Conservation (phyloP, 2,797 vertebrate genomes). For the Acrossocheilus fasciatus region DNA sequence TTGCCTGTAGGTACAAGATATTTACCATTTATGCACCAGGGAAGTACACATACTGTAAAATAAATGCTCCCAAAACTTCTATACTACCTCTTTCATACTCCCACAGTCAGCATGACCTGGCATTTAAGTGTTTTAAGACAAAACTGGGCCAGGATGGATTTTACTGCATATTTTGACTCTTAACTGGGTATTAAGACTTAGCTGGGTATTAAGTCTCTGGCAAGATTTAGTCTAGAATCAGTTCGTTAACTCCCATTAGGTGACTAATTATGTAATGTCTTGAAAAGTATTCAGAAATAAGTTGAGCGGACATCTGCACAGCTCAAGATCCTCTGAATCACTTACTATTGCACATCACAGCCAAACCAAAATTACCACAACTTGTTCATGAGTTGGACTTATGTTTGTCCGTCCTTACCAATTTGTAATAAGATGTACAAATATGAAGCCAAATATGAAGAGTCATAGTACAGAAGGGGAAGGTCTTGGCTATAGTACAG, state of each 20-base stretch:
- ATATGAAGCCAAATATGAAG: not conserved
- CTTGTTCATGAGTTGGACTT: constrained; percentile 1
- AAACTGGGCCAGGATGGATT: constrained; percentile 41
- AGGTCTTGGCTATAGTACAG: not conserved
- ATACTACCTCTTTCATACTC: constrained; percentile 29
- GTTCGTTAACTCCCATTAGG: constrained; percentile 37
- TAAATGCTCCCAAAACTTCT: not conserved
- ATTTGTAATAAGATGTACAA: not conserved
- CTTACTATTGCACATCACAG: constrained; percentile 21
- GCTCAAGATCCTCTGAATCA: constrained; percentile 36
- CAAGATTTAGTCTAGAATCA: constrained; percentile 43
- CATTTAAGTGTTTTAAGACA: constrained; percentile 6
- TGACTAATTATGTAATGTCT: constrained; percentile 50
- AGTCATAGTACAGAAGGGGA: not conserved
- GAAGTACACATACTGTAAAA: no score
- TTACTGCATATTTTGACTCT: constrained; percentile 43
- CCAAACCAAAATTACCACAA: constrained; percentile 27
- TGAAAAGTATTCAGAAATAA: constrained; percentile 26
- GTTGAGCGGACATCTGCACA: constrained; percentile 21
- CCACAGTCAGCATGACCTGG: constrained; percentile 15
- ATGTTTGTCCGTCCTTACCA: not conserved
- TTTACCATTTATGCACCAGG: no score
- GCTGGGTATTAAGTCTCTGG: constrained; percentile 41
- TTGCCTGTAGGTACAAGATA: no score
- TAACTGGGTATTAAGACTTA: constrained; percentile 40